A percentile compares a stretch with the other conserved stretches of the same genome.
These are phyloP conservation scores for Drosophila ercepeae DNA, from an alignment of 1,140 invertebrate genomes.

Conservation along the genomic window DNA sequence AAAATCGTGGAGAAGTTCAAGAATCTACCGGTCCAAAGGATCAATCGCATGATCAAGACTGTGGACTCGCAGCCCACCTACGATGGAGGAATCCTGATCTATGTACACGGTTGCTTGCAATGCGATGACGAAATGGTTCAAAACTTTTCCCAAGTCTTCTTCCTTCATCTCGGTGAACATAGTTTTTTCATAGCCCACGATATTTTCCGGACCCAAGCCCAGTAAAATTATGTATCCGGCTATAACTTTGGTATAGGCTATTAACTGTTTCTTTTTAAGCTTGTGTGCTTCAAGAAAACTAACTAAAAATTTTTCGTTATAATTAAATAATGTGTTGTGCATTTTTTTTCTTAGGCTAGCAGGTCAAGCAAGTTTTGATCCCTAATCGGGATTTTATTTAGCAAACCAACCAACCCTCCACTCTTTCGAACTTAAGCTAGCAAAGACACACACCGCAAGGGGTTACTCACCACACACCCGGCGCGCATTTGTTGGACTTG, in stretches of 20 bases:
- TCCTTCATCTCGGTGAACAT: neutral
- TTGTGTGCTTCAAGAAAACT: no score
- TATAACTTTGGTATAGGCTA: no score
- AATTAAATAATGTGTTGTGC: no score
- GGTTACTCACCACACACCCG: constrained; percentile 87
- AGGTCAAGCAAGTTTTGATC: no score
- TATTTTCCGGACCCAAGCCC: neutral
- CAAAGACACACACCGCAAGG: neutral
- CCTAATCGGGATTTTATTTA: neutral
- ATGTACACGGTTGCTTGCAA: neutral
- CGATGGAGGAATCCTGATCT: neutral
- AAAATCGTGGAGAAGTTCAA: neutral
- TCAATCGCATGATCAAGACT: neutral
- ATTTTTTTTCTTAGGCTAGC: no score
- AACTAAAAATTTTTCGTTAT: no score
- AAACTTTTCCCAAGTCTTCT: neutral
- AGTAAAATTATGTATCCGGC: neutral
- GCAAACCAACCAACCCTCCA: neutral
- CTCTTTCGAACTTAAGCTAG: neutral
- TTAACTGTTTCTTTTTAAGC: no score
- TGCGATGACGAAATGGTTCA: neutral
- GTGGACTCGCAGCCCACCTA: neutral
- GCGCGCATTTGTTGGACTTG: constrained; percentile 85
- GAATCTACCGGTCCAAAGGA: neutral
- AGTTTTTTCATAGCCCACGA: neutral